Evolutionary conservation across 2,113 vertebrate genomes (phyloP).

Genomic region (Orycteropus afer): DNA sequence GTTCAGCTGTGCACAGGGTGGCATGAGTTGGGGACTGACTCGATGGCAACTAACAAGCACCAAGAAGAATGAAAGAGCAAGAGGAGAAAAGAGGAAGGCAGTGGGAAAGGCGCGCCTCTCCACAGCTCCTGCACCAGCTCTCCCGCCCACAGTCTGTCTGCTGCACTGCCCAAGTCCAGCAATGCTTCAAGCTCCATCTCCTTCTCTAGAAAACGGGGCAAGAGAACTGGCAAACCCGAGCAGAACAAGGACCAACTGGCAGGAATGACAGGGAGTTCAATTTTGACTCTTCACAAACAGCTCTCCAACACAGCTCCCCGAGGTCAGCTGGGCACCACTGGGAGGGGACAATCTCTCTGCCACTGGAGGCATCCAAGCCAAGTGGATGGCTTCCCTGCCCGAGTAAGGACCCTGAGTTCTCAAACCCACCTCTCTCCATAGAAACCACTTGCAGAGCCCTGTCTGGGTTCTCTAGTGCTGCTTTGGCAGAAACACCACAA

Average conservation of each 20-base stretch:
- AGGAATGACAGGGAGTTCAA: background rate
- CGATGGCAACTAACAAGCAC: background rate
- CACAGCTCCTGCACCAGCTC: fast-evolving
- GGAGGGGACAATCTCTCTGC: background rate
- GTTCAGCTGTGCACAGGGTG: background rate
- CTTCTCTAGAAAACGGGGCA: background rate
- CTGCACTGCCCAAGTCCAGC: fast-evolving
- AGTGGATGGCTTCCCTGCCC: background rate
- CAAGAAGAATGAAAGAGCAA: background rate
- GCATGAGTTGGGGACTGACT: background rate
- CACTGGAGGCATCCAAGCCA: background rate
- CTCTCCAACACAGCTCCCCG: background rate
- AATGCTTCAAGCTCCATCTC: background rate
- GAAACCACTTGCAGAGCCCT: background rate
- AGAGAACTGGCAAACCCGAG: too few species aligned
- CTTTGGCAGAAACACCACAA: too few species aligned
- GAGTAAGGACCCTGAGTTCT: background rate
- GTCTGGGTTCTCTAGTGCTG: too few species aligned
- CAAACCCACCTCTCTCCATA: background rate
- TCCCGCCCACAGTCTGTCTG: background rate
- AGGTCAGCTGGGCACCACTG: background rate
- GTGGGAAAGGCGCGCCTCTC: background rate
- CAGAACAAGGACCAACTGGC: background rate
- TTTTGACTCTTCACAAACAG: background rate
- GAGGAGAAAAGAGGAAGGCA: background rate